phyloP scores from a whole-genome alignment of 2,888 invertebrate genomes.

The Gymnoscelis rufifasciata region DNA sequence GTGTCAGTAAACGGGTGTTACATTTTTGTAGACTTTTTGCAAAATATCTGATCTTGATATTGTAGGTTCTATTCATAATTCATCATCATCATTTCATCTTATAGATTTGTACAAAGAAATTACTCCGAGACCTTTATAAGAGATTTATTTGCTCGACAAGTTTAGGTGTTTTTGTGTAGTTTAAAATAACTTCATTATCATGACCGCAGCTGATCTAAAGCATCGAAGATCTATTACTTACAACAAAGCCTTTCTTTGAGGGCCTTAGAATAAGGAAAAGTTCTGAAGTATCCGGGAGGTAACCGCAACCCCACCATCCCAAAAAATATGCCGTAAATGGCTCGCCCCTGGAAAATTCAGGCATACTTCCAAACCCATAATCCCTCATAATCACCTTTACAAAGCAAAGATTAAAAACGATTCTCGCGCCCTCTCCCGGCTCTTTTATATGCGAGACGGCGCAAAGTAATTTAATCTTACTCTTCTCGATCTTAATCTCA shows the following conservation, averaged over 20 bases:
- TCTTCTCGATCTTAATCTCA: no score
- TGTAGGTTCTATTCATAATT: no score
- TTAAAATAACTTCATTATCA: constrained; percentile 11
- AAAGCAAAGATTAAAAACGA: constrained; percentile 81
- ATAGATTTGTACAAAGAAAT: no score
- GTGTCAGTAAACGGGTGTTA: no score
- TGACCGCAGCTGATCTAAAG: constrained; percentile 54
- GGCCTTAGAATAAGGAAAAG: constrained; percentile 69
- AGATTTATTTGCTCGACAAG: not conserved
- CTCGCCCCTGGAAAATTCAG: constrained; percentile 71
- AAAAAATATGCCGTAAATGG: constrained; percentile 74
- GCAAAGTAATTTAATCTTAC: constrained; percentile 79
- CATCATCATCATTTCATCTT: no score
- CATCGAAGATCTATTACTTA: constrained; percentile 41
- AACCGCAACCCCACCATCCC: constrained; percentile 71
- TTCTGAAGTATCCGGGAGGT: constrained; percentile 60
- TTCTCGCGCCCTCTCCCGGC: constrained; percentile 62
- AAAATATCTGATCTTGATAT: no score
- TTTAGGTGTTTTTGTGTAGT: not conserved
- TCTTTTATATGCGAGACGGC: constrained; percentile 78
- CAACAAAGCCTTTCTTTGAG: constrained; percentile 73
- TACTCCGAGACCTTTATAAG: no score
- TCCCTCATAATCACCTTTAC: constrained; percentile 81
- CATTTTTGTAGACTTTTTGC: no score
- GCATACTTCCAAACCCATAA: constrained; percentile 80